A percentile compares a stretch with the other conserved stretches of the same genome.
Conservation (phyloP, 1,140 invertebrate genomes). For the Nixonia krombeini region DNA sequence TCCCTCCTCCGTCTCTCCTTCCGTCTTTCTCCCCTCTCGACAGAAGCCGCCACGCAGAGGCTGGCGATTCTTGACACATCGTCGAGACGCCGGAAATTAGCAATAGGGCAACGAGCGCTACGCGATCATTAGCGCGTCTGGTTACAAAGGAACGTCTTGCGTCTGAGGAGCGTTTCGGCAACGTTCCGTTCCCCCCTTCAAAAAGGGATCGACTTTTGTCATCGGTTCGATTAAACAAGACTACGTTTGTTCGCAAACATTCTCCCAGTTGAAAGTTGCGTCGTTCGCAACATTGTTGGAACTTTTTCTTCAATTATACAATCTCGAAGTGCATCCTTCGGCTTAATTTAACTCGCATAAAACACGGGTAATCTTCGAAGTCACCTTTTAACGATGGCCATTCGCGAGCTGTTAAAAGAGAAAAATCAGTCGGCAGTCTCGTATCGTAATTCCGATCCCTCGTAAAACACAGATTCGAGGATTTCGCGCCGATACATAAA, state of each 20-base stretch:
- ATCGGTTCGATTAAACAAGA: too few species aligned
- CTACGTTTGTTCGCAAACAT: too few species aligned
- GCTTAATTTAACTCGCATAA: slow-evolving; percentile 43
- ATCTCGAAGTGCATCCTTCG: slow-evolving; percentile 29
- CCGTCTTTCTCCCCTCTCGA: not conserved
- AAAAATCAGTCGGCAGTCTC: slow-evolving; percentile 48
- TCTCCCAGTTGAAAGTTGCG: too few species aligned
- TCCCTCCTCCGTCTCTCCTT: slow-evolving; percentile 24
- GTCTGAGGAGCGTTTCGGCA: too few species aligned
- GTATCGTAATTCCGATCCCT: slow-evolving; percentile 40
- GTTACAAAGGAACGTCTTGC: too few species aligned
- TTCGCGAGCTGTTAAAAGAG: slow-evolving; percentile 44
- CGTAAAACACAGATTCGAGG: slow-evolving; percentile 50
- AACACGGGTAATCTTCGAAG: slow-evolving; percentile 37
- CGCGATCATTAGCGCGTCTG: slow-evolving; percentile 10
- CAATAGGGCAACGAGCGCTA: slow-evolving; percentile 66
- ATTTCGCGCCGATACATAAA: slow-evolving; percentile 49
- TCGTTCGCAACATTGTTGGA: slow-evolving; percentile 39
- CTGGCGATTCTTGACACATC: slow-evolving; percentile 36
- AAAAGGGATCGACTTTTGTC: too few species aligned
- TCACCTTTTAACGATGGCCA: slow-evolving; percentile 42
- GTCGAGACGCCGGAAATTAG: slow-evolving; percentile 67
- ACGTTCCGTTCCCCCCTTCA: too few species aligned
- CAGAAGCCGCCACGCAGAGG: slow-evolving; percentile 23
- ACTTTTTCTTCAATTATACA: slow-evolving; percentile 24